phyloP scores from a whole-genome alignment of 1,140 invertebrate species.

The Drosophila carrolli region DNA sequence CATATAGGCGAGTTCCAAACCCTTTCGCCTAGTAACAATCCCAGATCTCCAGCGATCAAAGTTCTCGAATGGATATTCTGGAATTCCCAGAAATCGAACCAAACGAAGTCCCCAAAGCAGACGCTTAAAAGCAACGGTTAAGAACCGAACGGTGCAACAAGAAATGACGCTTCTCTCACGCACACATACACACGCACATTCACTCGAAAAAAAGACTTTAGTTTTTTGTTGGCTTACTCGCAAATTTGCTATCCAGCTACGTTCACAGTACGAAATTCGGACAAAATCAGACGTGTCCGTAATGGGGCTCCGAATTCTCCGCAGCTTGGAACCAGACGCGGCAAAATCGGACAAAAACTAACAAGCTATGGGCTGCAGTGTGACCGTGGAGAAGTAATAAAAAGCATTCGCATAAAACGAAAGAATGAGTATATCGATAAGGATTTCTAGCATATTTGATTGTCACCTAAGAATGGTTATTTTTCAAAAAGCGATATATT shows the following conservation, averaged over 20 bases:
- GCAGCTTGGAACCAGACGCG: not conserved
- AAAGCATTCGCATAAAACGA: no score
- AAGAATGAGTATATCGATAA: no score
- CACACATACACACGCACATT: constrained; percentile 3
- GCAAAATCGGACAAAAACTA: constrained; percentile 5
- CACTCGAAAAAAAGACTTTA: constrained; percentile 6
- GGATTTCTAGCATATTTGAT: no score
- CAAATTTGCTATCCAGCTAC: not conserved
- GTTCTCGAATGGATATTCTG: not conserved
- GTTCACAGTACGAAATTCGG: not conserved
- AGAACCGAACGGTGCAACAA: not conserved
- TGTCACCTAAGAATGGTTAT: no score
- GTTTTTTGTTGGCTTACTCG: not conserved
- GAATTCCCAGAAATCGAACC: not conserved
- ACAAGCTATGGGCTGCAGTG: not conserved
- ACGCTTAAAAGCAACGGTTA: not conserved
- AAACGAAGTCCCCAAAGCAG: not conserved
- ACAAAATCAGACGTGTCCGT: not conserved
- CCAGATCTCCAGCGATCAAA: not conserved
- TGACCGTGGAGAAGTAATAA: no score
- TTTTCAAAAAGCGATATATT: no score
- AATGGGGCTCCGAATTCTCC: not conserved
- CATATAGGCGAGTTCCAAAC: not conserved
- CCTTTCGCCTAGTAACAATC: not conserved
- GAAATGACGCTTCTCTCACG: not conserved